Evolutionary conservation across 1,140 invertebrate genomes (phyloP).

Genomic region (Habropoda laboriosa): DNA sequence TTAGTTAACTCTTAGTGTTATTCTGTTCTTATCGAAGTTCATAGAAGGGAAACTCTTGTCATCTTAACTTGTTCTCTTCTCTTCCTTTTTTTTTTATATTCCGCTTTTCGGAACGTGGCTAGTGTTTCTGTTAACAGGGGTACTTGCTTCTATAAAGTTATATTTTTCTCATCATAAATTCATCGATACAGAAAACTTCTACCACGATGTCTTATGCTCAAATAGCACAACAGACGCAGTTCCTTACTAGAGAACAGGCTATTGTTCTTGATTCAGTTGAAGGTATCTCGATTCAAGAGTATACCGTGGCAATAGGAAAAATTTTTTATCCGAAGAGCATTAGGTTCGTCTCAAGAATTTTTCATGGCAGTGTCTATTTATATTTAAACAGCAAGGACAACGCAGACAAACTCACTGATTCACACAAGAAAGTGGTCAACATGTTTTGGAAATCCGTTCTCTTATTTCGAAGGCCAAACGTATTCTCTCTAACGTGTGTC

Average conservation of each 20-base stretch:
- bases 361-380: neutral
- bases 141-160: no score
- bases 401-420: neutral
- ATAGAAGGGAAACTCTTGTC: no score
- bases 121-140: no score
- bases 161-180: slow-evolving; percentile 8
- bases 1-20: no score
- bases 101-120: no score
- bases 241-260: neutral
- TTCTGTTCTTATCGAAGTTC: no score
- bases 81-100: no score
- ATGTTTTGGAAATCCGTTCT: neutral
- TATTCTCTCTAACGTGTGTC: slow-evolving; percentile 14
- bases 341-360: neutral
- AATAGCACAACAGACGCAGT: neutral
- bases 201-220: neutral
- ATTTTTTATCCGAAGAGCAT: neutral
- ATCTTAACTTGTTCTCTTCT: no score
- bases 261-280: neutral
- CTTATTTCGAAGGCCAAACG: neutral
- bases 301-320: neutral
- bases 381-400: neutral
- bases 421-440: neutral
- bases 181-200: neutral
- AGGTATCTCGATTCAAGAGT: neutral